A percentile compares a stretch with the other conserved stretches of the same genome.
Conservation (phyloP, 2,113 vertebrate species). For the Nycticorax nycticorax region DNA sequence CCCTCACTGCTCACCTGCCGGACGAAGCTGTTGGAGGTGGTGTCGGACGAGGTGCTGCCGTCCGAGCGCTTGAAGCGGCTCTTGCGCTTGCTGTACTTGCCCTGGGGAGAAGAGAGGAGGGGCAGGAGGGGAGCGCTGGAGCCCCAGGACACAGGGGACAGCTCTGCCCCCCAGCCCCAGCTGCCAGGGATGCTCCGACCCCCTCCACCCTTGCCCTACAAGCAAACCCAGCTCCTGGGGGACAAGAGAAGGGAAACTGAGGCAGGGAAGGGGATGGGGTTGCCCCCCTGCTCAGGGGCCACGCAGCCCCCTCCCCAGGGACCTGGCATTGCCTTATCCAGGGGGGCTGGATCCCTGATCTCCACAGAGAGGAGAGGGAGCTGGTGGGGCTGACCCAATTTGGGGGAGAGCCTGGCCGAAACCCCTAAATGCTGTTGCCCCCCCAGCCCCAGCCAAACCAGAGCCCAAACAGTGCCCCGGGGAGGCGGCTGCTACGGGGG, state of each 20-base stretch:
- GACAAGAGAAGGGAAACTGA: neutral
- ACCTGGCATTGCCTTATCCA: too few species aligned
- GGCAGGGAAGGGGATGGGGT: neutral
- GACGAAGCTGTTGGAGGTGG: slow-evolving; percentile 97
- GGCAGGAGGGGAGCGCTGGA: neutral
- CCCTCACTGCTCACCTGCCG: neutral
- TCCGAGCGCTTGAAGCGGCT: slow-evolving; percentile 94
- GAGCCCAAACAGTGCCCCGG: neutral
- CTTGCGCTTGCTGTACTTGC: slow-evolving; percentile 93
- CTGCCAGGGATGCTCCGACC: neutral
- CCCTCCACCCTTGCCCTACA: neutral
- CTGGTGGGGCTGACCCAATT: accelerated
- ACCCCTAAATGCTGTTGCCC: neutral
- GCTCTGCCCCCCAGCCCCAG: neutral
- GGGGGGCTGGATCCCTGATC: neutral
- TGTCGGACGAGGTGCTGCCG: slow-evolving; percentile 95
- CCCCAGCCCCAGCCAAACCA: neutral
- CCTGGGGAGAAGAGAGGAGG: slow-evolving; percentile 66
- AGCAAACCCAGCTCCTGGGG: neutral
- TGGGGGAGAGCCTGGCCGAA: neutral
- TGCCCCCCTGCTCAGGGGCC: neutral
- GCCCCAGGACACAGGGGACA: neutral
- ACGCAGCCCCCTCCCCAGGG: neutral
- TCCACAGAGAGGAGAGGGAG: neutral
- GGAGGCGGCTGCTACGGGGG: neutral